These are phyloP conservation scores for Tenthredo distinguenda DNA, from an alignment of 2,888 invertebrate genomes.

Conservation along the genomic window DNA sequence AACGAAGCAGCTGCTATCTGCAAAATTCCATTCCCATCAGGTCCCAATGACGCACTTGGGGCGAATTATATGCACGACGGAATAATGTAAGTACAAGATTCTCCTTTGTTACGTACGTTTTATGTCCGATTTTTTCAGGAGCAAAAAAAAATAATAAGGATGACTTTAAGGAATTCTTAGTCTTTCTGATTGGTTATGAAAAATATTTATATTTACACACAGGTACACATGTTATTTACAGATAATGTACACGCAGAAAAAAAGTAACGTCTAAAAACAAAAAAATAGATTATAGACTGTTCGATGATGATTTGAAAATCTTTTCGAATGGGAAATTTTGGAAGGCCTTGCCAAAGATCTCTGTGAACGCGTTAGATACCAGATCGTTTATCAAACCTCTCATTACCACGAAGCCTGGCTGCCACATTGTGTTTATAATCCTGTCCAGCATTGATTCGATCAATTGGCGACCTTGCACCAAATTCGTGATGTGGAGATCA, in stretches of 20 bases:
- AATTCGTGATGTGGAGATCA: slow-evolving; percentile 88
- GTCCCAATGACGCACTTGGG: slow-evolving; percentile 36
- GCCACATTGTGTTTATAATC: slow-evolving; percentile 90
- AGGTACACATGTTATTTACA: slow-evolving; percentile 46
- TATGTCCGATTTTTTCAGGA: not conserved
- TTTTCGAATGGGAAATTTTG: slow-evolving; percentile 86
- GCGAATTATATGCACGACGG: slow-evolving; percentile 15
- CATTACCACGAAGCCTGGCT: slow-evolving; percentile 88
- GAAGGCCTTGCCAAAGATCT: slow-evolving; percentile 89
- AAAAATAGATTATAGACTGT: not conserved
- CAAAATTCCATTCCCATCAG: slow-evolving; percentile 41
- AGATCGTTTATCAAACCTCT: slow-evolving; percentile 90
- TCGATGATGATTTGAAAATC: slow-evolving; percentile 78
- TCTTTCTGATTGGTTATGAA: not conserved
- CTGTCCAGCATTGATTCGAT: slow-evolving; percentile 86
- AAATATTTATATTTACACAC: slow-evolving; percentile 13
- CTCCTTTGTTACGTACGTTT: not conserved
- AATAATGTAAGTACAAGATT: not conserved
- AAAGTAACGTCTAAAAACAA: not conserved
- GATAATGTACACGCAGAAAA: not conserved
- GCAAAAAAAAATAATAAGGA: not conserved
- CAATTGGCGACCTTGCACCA: slow-evolving; percentile 84
- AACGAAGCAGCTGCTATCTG: slow-evolving; percentile 14
- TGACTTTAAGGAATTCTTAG: not conserved
- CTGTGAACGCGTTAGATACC: slow-evolving; percentile 90